Conservation (phyloP, 2,113 vertebrate genomes). For the Tapirus terrestris region DNA sequence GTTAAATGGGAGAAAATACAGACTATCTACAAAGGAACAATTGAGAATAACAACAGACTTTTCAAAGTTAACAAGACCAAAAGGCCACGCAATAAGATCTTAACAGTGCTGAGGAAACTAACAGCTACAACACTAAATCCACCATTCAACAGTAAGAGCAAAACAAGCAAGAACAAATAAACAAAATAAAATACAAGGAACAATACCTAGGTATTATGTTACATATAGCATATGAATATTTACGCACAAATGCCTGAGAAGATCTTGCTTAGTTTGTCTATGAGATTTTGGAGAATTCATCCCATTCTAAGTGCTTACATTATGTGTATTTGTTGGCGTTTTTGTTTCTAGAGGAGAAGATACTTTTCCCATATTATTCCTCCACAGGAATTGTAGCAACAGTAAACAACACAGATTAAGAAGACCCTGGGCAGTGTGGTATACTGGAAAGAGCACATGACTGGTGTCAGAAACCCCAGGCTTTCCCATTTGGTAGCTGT, state of each 20-base stretch:
- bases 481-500: neutral
- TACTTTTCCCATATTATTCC: neutral
- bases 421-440: neutral
- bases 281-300: neutral
- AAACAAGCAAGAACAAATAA: neutral
- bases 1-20: constrained; percentile 2
- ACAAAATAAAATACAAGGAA: neutral
- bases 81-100: neutral
- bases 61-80: constrained; percentile 20
- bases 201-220: neutral
- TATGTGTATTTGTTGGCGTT: neutral
- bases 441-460: neutral
- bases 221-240: neutral
- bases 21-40: neutral
- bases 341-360: constrained; percentile 1
- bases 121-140: neutral
- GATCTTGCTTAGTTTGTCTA: constrained; percentile 14
- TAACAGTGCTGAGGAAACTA: neutral
- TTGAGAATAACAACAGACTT: constrained; percentile 20
- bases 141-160: neutral
- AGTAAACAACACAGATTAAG: neutral
- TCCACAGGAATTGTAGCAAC: constrained; percentile 23
- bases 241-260: constrained; percentile 18
- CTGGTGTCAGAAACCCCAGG: neutral
- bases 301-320: neutral